phyloP scores from a whole-genome alignment of 2,113 vertebrate species.

The Dromaius novaehollandiae region DNA sequence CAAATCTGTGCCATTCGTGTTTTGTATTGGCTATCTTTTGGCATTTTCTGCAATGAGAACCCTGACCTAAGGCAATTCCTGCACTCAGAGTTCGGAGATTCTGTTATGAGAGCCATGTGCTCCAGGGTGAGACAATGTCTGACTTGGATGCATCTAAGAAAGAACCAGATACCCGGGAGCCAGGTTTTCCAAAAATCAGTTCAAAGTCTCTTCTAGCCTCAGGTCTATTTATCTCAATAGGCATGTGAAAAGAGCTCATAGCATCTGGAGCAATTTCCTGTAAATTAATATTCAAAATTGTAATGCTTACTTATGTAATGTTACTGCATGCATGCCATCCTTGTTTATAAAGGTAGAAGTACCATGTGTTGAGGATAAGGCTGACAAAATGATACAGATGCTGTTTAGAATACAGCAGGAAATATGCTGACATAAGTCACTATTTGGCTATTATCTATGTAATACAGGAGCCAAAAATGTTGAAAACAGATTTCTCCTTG shows the following conservation, averaged over 20 bases:
- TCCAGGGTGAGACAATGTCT: background rate
- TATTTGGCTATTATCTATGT: conserved; percentile 30
- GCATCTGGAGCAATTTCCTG: conserved; percentile 8
- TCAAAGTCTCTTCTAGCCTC: background rate
- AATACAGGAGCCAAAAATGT: conserved; percentile 13
- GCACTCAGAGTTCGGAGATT: background rate
- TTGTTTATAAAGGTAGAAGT: background rate
- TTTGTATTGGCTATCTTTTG: background rate
- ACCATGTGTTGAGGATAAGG: background rate
- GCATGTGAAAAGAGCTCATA: background rate
- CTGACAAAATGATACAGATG: background rate
- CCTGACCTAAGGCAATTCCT: background rate
- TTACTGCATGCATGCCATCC: background rate
- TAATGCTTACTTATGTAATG: background rate
- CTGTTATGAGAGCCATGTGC: background rate
- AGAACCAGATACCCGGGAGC: background rate
- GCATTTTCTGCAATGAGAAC: background rate
- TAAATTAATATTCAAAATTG: background rate
- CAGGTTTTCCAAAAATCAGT: background rate
- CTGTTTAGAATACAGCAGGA: background rate
- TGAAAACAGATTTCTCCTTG: conserved; percentile 6
- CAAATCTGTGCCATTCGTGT: background rate
- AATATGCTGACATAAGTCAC: conserved; percentile 39
- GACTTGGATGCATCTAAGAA: background rate
- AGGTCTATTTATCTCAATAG: conserved; percentile 8